Conservation (phyloP, 2,113 vertebrate genomes). For the Trichomycterus rosablanca region DNA sequence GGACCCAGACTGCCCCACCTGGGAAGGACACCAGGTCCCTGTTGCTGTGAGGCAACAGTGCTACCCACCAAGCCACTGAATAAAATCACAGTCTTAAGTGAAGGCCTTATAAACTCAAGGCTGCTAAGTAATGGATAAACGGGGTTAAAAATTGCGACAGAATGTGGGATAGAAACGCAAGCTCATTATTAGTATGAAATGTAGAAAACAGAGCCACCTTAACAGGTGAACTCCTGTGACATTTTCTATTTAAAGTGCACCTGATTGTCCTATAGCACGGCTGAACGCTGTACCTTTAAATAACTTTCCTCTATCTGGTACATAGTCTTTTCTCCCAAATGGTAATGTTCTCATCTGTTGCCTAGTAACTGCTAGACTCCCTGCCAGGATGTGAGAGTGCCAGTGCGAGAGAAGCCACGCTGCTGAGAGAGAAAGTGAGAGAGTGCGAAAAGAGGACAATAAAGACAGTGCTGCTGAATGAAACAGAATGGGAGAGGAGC, state of each 20-base stretch:
- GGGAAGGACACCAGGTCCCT: too few species aligned
- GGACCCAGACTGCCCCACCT: too few species aligned
- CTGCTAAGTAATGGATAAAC: too few species aligned
- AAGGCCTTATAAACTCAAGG: too few species aligned
- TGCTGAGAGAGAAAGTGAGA: not conserved
- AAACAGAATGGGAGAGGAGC: slow-evolving; percentile 42
- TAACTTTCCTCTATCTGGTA: slow-evolving; percentile 9
- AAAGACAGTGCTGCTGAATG: slow-evolving; percentile 35
- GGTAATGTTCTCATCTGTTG: slow-evolving; percentile 48
- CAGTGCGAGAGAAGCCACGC: slow-evolving; percentile 33
- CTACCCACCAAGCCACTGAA: too few species aligned
- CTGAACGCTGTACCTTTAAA: slow-evolving; percentile 32
- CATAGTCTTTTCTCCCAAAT: slow-evolving; percentile 43
- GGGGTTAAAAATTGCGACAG: too few species aligned
- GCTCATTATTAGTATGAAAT: too few species aligned
- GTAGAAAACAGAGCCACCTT: not conserved
- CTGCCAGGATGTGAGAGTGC: slow-evolving; percentile 38
- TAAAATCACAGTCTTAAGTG: too few species aligned
- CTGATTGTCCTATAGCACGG: slow-evolving; percentile 6
- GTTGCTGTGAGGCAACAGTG: too few species aligned
- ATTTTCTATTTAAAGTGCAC: slow-evolving; percentile 4
- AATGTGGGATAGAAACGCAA: too few species aligned
- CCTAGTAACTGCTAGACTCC: slow-evolving; percentile 52
- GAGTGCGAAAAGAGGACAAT: slow-evolving; percentile 18
- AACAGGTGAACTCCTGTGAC: not conserved